phyloP scores from a whole-genome alignment of 2,113 vertebrate genomes.

The Pleuronectes platessa region DNA sequence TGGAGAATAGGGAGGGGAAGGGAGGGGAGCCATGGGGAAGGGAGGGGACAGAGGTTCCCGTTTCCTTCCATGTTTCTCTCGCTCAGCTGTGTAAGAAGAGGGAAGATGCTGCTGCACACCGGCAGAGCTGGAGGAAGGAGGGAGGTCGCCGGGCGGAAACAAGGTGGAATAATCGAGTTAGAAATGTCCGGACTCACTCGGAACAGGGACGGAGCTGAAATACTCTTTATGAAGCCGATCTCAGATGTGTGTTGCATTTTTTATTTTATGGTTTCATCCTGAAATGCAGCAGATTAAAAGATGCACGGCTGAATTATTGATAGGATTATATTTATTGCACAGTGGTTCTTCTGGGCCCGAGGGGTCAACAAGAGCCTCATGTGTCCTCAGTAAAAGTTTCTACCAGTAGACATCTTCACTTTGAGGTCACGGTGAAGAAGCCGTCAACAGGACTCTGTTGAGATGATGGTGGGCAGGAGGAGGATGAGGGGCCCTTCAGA shows the following conservation, averaged over 20 bases:
- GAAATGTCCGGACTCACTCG: neutral
- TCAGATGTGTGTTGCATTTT: neutral
- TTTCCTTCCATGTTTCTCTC: slow-evolving; percentile 71
- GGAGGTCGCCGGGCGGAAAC: slow-evolving; percentile 27
- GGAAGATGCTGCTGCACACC: slow-evolving; percentile 42
- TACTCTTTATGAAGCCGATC: neutral
- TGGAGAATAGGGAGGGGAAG: slow-evolving; percentile 64
- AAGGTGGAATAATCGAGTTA: slow-evolving; percentile 20
- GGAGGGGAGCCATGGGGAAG: slow-evolving; percentile 53
- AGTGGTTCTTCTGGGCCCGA: no score
- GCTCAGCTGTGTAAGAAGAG: slow-evolving; percentile 59
- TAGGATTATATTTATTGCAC: neutral
- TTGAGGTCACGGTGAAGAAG: no score
- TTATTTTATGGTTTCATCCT: no score
- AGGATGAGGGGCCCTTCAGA: neutral
- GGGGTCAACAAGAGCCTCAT: no score
- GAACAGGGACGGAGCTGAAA: neutral
- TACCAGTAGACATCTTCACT: no score
- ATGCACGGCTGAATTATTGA: neutral
- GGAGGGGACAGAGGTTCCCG: slow-evolving; percentile 63
- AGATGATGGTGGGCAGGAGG: no score
- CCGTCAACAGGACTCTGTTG: no score
- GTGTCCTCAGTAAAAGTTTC: no score
- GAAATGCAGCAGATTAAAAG: neutral
- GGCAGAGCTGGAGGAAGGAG: slow-evolving; percentile 33